Percentiles rank a stretch among this genome's conserved stretches.
Evolutionary conservation across 2,888 invertebrate species (phyloP).

Genomic region (Cephus nigrinus): DNA sequence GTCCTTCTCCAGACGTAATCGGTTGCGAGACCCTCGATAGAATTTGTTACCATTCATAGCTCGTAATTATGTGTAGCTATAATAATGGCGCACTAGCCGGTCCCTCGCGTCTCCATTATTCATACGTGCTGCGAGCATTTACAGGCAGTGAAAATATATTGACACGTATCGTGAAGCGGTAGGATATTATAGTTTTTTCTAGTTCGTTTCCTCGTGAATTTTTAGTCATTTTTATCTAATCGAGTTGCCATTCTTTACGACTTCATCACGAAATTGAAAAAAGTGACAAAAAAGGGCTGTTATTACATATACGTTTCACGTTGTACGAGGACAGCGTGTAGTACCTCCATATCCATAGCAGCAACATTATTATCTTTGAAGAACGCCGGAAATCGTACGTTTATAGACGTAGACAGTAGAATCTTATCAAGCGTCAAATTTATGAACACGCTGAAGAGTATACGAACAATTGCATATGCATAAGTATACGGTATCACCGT

Average conservation of each 20-base stretch:
- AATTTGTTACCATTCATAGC: background rate
- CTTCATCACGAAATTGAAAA: too few species aligned
- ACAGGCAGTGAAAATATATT: background rate
- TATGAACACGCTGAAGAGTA: background rate
- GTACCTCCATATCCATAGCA: slow-evolving; percentile 21
- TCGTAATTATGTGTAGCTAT: background rate
- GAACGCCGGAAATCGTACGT: slow-evolving; percentile 36
- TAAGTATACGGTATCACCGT: background rate
- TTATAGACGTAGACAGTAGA: slow-evolving; percentile 24
- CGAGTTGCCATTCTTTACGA: too few species aligned
- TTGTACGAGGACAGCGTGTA: too few species aligned
- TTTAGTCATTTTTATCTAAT: background rate
- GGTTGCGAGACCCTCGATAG: background rate
- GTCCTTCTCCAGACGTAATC: background rate
- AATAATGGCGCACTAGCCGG: background rate
- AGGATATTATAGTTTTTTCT: background rate
- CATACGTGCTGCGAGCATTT: background rate
- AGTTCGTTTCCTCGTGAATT: background rate
- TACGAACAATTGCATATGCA: background rate
- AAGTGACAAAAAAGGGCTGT: too few species aligned
- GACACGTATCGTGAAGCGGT: background rate
- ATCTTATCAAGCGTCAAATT: background rate
- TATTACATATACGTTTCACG: too few species aligned
- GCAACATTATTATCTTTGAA: slow-evolving; percentile 40
- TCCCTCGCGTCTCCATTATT: background rate